Conservation (phyloP, 2,888 invertebrate genomes). For the Campopleginae sp. region DNA sequence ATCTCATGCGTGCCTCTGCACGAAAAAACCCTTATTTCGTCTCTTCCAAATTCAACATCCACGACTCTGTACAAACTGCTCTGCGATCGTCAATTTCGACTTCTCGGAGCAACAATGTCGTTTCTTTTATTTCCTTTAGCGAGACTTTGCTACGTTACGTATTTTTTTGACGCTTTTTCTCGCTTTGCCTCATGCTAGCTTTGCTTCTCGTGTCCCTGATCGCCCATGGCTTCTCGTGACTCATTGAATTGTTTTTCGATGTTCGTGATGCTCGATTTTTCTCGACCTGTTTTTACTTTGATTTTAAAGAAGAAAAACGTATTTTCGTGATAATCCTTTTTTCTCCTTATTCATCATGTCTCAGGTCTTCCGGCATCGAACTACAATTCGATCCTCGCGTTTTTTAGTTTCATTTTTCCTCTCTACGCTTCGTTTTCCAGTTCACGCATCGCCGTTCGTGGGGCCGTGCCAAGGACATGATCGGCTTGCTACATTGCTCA, state of each 20-base stretch:
- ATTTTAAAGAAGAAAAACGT: background rate
- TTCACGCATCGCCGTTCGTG: background rate
- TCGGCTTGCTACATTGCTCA: constrained; percentile 75
- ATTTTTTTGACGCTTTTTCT: background rate
- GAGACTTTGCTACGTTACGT: constrained; percentile 4
- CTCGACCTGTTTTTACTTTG: background rate
- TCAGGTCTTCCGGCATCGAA: background rate
- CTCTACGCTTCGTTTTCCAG: background rate
- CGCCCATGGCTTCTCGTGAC: constrained; percentile 15
- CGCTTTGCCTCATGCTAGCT: background rate
- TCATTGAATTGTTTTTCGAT: background rate
- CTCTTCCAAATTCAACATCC: constrained; percentile 5
- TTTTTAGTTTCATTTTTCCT: background rate
- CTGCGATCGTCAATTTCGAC: constrained; percentile 19
- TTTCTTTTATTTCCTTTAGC: background rate
- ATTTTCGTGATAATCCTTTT: background rate
- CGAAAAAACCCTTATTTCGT: background rate
- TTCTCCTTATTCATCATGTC: background rate
- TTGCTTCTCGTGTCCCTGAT: background rate
- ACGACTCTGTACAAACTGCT: constrained; percentile 31
- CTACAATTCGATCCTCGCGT: background rate
- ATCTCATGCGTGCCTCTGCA: background rate
- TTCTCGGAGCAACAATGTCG: background rate
- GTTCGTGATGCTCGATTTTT: background rate
- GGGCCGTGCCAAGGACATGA: background rate